phyloP scores from a whole-genome alignment of 2,888 invertebrate genomes.

The Chydorus sphaericus region DNA sequence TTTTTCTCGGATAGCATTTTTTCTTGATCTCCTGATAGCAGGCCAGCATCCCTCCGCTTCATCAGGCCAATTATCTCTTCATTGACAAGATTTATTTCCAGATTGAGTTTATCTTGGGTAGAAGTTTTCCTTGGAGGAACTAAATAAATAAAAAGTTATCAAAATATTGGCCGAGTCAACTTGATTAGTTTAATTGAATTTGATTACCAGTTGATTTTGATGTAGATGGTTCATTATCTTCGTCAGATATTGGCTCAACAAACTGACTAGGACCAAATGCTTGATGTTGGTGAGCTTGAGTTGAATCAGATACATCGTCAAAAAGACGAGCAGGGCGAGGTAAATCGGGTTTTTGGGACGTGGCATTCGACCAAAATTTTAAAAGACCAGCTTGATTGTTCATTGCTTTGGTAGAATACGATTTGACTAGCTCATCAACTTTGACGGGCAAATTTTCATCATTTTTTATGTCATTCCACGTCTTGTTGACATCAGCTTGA shows the following conservation, averaged over 20 bases:
- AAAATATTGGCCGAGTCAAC: no score
- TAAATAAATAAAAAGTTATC: no score
- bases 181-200: no score
- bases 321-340: not conserved
- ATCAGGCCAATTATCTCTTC: not conserved
- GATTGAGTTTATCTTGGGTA: not conserved
- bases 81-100: not conserved
- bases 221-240: not conserved
- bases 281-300: no score
- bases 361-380: not conserved
- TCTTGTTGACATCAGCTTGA: not conserved
- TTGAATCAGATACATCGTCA: no score
- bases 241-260: not conserved
- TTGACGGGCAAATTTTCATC: not conserved
- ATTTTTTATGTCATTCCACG: not conserved
- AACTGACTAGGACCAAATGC: no score
- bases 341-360: not conserved
- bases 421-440: not conserved
- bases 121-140: no score
- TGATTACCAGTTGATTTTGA: not conserved
- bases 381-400: not conserved
- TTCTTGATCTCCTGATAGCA: not conserved
- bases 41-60: not conserved
- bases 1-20: not conserved
- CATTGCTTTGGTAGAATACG: not conserved